Conservation (phyloP, 1,140 invertebrate genomes). For the Trichoplusia ni region DNA sequence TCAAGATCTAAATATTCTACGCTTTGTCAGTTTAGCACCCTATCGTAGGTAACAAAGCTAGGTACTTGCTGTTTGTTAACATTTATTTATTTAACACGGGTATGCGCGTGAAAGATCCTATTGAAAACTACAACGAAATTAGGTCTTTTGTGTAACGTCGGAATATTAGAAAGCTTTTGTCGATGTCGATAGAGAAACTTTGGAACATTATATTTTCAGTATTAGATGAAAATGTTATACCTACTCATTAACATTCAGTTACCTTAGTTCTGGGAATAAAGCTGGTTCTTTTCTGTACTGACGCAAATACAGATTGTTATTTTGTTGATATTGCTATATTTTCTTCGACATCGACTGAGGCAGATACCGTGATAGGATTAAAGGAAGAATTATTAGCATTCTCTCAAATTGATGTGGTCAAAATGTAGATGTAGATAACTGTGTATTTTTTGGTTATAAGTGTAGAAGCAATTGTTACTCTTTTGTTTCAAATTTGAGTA, state of each 20-base stretch:
- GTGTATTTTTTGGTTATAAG: no score
- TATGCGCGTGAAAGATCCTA: not conserved
- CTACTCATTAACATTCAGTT: no score
- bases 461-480: no score
- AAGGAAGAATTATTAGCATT: not conserved
- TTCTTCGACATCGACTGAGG: not conserved
- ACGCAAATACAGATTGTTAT: no score
- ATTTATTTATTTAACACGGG: no score
- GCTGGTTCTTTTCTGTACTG: no score
- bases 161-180: not conserved
- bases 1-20: not conserved
- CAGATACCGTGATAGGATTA: not conserved
- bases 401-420: not conserved
- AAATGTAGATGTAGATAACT: not conserved
- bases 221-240: no score
- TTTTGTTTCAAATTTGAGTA: no score
- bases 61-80: no score
- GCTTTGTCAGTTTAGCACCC: not conserved
- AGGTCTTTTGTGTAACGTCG: not conserved
- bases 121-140: constrained; percentile 14
- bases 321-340: not conserved
- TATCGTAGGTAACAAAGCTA: no score
- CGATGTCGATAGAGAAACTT: not conserved
- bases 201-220: no score
- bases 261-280: no score